phyloP scores from a whole-genome alignment of 2,797 vertebrate genomes.

The Coregonus ussuriensis region DNA sequence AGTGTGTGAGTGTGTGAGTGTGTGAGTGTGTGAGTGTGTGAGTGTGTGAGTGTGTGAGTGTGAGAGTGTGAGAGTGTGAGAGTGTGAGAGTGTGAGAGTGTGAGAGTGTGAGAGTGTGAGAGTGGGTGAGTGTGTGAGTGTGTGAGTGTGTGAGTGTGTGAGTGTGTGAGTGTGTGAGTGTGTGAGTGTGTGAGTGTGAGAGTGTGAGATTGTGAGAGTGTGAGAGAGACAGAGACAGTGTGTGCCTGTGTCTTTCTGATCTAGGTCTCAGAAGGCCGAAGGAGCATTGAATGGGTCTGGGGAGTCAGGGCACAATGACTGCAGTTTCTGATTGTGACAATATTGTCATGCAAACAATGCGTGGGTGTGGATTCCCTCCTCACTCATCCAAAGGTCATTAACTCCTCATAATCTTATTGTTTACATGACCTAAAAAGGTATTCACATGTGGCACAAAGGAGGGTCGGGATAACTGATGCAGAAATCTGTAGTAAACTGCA shows the following conservation, averaged over 20 bases:
- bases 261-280: not conserved
- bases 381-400: not conserved
- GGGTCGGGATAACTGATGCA: not conserved
- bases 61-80: not conserved
- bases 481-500: not conserved
- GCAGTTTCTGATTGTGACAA: not conserved
- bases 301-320: not conserved
- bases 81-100: not conserved
- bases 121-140: no score
- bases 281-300: not conserved
- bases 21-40: not conserved
- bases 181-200: not conserved
- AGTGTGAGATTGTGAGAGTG: no score
- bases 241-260: conserved; percentile 5
- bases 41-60: not conserved
- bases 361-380: not conserved
- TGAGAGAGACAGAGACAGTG: not conserved
- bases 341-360: conserved; percentile 3
- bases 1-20: not conserved
- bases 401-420: conserved; percentile 7
- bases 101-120: no score
- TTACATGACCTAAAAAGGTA: conserved; percentile 1
- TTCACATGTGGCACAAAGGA: conserved; percentile 18
- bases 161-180: not conserved
- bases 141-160: not conserved